phyloP scores from a whole-genome alignment of 2,888 invertebrate genomes.

The Acrocyrtus sp. region DNA sequence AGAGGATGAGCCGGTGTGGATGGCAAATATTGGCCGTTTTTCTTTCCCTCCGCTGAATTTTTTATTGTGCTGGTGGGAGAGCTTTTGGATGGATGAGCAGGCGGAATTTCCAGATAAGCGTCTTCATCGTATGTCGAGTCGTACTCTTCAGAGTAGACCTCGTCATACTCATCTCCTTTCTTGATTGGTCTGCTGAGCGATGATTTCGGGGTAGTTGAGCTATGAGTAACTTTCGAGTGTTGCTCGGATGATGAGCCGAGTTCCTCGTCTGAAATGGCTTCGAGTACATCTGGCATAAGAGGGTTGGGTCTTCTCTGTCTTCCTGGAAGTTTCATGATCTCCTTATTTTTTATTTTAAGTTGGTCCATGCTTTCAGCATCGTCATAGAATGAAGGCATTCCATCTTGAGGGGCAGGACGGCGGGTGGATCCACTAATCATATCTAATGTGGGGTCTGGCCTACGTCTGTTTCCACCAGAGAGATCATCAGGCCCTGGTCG shows the following conservation, averaged over 20 bases:
- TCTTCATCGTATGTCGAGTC: constrained; percentile 45
- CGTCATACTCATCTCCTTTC: constrained; percentile 45
- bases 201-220: neutral
- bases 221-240: constrained; percentile 9
- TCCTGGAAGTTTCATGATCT: constrained; percentile 55
- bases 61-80: constrained; percentile 18
- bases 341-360: constrained; percentile 61
- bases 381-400: constrained; percentile 58
- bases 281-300: constrained; percentile 24
- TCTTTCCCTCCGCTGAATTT: constrained; percentile 44
- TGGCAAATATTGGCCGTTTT: constrained; percentile 16
- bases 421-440: constrained; percentile 7
- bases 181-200: constrained; percentile 12
- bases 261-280: constrained; percentile 48
- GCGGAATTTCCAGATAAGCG: constrained; percentile 40
- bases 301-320: constrained; percentile 31
- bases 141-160: constrained; percentile 34
- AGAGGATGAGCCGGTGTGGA: constrained; percentile 11
- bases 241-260: constrained; percentile 31
- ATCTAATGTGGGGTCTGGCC: constrained; percentile 27
- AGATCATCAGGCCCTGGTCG: constrained; percentile 49
- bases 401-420: constrained; percentile 53
- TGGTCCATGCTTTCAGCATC: constrained; percentile 58
- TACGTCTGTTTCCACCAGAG: constrained; percentile 29
- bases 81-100: constrained; percentile 26